phyloP scores from a whole-genome alignment of 2,888 invertebrate genomes.

The Brenthis ino region DNA sequence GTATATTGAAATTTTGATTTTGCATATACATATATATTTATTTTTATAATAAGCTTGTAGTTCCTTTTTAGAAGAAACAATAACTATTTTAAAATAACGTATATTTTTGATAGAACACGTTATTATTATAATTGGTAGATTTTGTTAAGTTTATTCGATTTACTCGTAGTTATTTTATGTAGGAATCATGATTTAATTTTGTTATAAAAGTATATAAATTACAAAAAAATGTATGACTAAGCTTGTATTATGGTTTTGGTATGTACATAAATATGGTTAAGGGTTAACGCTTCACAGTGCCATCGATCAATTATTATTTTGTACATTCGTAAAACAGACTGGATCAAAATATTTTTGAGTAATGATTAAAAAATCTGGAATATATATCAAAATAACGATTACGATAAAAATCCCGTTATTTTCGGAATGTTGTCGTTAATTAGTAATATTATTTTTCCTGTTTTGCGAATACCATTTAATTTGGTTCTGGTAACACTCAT shows the following conservation, averaged over 20 bases:
- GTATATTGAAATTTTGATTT: slow-evolving; percentile 4
- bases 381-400: background rate
- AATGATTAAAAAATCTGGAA: background rate
- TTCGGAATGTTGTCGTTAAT: background rate
- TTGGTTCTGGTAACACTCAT: slow-evolving; percentile 29
- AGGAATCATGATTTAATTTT: slow-evolving; percentile 15
- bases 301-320: slow-evolving; percentile 9
- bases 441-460: slow-evolving; percentile 5
- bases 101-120: slow-evolving; percentile 1
- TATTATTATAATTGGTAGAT: slow-evolving; percentile 1
- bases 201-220: slow-evolving; percentile 16
- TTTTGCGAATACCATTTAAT: slow-evolving; percentile 20
- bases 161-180: background rate
- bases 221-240: background rate
- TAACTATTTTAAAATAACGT: background rate
- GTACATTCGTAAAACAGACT: slow-evolving; percentile 23
- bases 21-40: slow-evolving; percentile 9
- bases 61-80: slow-evolving; percentile 3
- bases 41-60: slow-evolving; percentile 13
- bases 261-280: slow-evolving; percentile 15
- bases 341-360: background rate
- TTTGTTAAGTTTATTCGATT: slow-evolving; percentile 3
- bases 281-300: slow-evolving; percentile 16
- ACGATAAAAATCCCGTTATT: background rate
- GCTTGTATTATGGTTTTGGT: slow-evolving; percentile 21